A percentile compares a stretch with the other conserved stretches of the same genome.
Evolutionary conservation across 2,113 vertebrate species (phyloP).

Genomic region (Pristiophorus japonicus): DNA sequence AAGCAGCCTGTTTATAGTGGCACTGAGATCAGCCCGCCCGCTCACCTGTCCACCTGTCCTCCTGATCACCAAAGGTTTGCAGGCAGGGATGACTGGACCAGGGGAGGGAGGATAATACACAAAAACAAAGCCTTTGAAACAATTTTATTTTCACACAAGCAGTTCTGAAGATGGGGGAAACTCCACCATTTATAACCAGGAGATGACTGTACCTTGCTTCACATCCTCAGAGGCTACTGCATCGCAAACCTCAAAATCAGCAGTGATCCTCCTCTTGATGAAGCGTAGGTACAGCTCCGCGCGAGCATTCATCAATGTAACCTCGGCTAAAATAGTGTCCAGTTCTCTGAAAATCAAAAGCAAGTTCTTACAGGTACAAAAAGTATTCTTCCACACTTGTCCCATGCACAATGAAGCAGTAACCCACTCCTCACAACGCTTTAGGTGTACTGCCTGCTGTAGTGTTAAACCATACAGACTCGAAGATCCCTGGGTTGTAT

Average conservation of each 20-base stretch:
- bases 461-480: not conserved
- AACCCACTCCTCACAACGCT: not conserved
- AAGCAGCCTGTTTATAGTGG: no score
- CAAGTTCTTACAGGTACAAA: not conserved
- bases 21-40: not conserved
- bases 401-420: not conserved
- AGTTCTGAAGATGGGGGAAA: no score
- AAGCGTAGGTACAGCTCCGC: slow-evolving; percentile 93
- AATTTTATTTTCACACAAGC: not conserved
- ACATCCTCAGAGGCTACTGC: slow-evolving; percentile 69
- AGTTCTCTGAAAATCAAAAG: slow-evolving; percentile 67
- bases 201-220: slow-evolving; percentile 67
- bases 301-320: slow-evolving; percentile 92
- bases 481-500: not conserved
- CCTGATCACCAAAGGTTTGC: not conserved
- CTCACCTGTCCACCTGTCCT: not conserved
- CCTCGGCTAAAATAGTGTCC: slow-evolving; percentile 84
- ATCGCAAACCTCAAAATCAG: slow-evolving; percentile 91
- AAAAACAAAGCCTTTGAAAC: not conserved
- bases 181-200: not conserved
- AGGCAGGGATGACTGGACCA: not conserved
- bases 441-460: not conserved
- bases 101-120: not conserved
- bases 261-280: slow-evolving; percentile 74
- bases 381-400: no score